Evolutionary conservation across 2,888 invertebrate genomes (phyloP).

Genomic region (Mythimna albipuncta): DNA sequence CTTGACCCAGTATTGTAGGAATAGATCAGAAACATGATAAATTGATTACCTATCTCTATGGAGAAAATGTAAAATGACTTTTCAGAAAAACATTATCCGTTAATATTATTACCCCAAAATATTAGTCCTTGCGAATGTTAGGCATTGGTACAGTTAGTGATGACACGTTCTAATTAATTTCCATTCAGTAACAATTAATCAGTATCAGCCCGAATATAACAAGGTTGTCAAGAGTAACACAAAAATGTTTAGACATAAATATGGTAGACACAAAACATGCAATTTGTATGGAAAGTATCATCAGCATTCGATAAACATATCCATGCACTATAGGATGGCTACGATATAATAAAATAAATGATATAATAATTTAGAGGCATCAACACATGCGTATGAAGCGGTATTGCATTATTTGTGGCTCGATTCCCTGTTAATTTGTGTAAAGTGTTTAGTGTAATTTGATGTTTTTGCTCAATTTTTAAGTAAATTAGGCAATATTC

Average conservation of each 20-base stretch:
- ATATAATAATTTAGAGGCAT: constrained; percentile 62
- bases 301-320: constrained; percentile 66
- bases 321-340: constrained; percentile 76
- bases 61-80: not conserved
- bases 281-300: constrained; percentile 70
- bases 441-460: constrained; percentile 36
- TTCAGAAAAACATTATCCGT: not conserved
- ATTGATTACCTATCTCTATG: not conserved
- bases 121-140: not conserved
- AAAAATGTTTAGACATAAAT: constrained; percentile 39
- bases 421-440: constrained; percentile 43
- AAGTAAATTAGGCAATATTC: not conserved
- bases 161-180: not conserved
- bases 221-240: constrained; percentile 58
- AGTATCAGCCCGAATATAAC: constrained; percentile 21
- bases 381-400: constrained; percentile 77
- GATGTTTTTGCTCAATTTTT: not conserved
- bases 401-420: constrained; percentile 87
- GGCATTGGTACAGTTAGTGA: not conserved
- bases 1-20: too few species aligned
- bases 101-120: not conserved
- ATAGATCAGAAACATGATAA: not conserved
- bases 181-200: not conserved
- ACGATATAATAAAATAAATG: constrained; percentile 75
- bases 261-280: constrained; percentile 81